phyloP scores from a whole-genome alignment of 2,797 vertebrate genomes.

The Pempheris klunzingeri region DNA sequence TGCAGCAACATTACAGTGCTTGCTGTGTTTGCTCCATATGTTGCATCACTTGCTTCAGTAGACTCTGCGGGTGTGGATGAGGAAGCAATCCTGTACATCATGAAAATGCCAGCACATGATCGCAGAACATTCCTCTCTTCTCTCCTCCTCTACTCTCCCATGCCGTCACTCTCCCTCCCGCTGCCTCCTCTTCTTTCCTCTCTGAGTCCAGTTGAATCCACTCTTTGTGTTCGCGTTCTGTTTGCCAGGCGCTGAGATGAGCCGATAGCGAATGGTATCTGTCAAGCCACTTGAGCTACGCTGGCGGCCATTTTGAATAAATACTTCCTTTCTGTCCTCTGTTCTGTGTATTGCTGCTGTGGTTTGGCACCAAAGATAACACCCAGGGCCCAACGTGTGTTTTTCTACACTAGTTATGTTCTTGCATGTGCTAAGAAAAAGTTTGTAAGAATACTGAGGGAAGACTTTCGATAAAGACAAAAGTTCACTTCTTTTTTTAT shows the following conservation, averaged over 20 bases:
- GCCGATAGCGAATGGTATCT: slow-evolving; percentile 63
- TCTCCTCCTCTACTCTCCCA: not conserved
- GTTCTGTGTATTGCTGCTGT: slow-evolving; percentile 41
- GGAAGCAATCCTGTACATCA: slow-evolving; percentile 9
- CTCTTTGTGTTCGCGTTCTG: slow-evolving; percentile 65
- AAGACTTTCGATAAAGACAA: not conserved
- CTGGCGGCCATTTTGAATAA: slow-evolving; percentile 70
- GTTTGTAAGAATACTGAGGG: not conserved
- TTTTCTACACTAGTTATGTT: not conserved
- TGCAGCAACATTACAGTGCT: not conserved
- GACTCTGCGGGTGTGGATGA: not conserved
- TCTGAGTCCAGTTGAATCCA: slow-evolving; percentile 54
- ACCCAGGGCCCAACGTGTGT: slow-evolving; percentile 11
- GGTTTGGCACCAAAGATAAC: slow-evolving; percentile 60
- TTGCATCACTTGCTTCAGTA: not conserved
- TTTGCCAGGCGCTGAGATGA: slow-evolving; percentile 63
- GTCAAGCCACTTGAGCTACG: slow-evolving; percentile 57
- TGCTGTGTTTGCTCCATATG: not conserved
- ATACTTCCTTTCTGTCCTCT: slow-evolving; percentile 50
- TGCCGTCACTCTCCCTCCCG: slow-evolving; percentile 12
- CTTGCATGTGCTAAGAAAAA: not conserved
- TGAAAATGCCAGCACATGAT: slow-evolving; percentile 2
- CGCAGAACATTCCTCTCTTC: slow-evolving; percentile 6
- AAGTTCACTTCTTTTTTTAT: not conserved
- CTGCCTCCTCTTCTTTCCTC: slow-evolving; percentile 28